Evolutionary conservation across 2,113 vertebrate genomes (phyloP), one percentile per base, ranked within the genome.

Genomic region (Scatophagus argus): DNA sequence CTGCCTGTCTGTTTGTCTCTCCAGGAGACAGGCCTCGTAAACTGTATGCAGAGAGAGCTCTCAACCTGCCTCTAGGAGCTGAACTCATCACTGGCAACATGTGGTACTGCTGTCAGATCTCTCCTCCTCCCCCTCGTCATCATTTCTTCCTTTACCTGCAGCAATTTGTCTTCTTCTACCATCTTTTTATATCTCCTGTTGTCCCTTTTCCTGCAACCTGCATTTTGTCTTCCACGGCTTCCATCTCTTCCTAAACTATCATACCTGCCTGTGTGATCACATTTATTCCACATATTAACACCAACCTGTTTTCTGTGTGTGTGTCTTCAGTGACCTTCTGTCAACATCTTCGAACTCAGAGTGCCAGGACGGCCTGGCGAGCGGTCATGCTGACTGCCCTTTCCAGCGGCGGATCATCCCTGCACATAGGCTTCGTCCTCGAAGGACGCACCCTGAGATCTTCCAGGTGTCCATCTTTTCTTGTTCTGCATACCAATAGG

Each of bases 331-430:
- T 83, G 97, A 98, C 88, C 88, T 96, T 27, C 96, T 96, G 59
- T 96, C 96, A 65, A 97, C 96, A 14, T 98, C 97, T 16, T 97
- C 96, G 29, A 99, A 97, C 82, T 97, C 96, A 0, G 97, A 96
- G 88, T 95, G 97, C 78, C 97, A 97, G 69, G 97, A 97, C 0
- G 95, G 93, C 0, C 91, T 95, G 68, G 96, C 86, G 0, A 96
- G 94, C 3, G 95, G 94, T 62, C 95, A 95, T 90, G 1, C 95
- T 64, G 76, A 97, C 93, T 9, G 97, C 91, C 1, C 95, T 36
- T 95, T 97, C 52, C 97, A 98, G 75, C 95, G 97, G 10, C 97
- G 97, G 84, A 96, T 97, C 69, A 92, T 98, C 52, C 93, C 97
- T 16, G 95, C 96, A 73, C 95, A 95, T 84, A 85, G 95, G 68